Conservation (phyloP, 2,888 invertebrate species). For the Hemaris fuciformis region DNA sequence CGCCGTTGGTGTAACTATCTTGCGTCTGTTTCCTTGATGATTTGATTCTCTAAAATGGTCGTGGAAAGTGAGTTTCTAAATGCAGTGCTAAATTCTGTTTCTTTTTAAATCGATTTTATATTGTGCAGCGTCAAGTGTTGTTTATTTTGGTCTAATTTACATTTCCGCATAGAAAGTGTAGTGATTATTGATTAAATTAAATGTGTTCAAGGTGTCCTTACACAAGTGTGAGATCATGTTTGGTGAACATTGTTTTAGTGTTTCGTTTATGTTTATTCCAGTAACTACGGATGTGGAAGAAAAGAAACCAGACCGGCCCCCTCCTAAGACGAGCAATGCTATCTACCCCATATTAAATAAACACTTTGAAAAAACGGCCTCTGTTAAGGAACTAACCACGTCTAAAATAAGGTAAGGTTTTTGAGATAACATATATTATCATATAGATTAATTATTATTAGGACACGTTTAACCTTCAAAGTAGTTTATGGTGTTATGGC, state of each 20-base stretch:
- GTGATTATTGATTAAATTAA: conserved; percentile 17
- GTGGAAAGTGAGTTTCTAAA: conserved; percentile 45
- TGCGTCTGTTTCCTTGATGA: conserved; percentile 29
- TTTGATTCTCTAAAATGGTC: conserved; percentile 36
- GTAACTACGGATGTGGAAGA: conserved; percentile 65
- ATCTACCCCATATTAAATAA: conserved; percentile 72
- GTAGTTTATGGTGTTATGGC: not conserved
- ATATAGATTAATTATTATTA: not conserved
- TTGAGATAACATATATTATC: not conserved
- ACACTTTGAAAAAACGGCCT: conserved; percentile 72
- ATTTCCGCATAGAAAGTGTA: conserved; percentile 13
- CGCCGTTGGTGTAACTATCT: conserved; percentile 51
- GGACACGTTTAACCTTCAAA: not conserved
- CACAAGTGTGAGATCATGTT: conserved; percentile 15
- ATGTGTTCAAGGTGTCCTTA: conserved; percentile 13
- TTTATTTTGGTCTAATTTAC: not conserved
- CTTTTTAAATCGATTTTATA: conserved; percentile 11
- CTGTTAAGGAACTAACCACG: conserved; percentile 71
- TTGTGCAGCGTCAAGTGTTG: not conserved
- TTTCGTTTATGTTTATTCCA: conserved; percentile 29
- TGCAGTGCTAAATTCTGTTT: conserved; percentile 8
- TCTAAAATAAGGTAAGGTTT: conserved; percentile 67
- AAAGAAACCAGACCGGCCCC: conserved; percentile 73
- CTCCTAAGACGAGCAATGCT: conserved; percentile 51
- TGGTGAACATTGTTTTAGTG: not conserved